phyloP scores from a whole-genome alignment of 2,797 vertebrate genomes.

The Helicolenus hilgendorfi region DNA sequence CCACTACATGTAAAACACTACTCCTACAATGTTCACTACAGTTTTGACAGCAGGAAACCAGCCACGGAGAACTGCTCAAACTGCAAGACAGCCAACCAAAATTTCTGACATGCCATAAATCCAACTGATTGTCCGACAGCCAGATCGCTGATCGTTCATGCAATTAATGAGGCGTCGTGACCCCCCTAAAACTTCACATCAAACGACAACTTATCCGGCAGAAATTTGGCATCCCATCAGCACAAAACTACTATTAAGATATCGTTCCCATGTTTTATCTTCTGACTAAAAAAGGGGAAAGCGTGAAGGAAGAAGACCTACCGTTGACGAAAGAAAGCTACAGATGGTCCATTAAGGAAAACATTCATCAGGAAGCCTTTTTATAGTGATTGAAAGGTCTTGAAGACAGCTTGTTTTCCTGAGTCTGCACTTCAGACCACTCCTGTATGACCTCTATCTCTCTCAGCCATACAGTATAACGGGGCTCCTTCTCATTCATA shows the following conservation, averaged over 20 bases:
- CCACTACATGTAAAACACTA: background rate
- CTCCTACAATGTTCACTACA: background rate
- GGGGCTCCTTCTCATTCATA: constrained; percentile 61
- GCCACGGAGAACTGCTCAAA: background rate
- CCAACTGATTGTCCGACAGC: background rate
- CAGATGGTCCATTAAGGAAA: constrained; percentile 39
- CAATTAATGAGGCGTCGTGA: background rate
- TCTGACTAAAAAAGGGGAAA: background rate
- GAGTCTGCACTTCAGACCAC: constrained; percentile 63
- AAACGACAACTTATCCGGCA: background rate
- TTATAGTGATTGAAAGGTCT: constrained; percentile 55
- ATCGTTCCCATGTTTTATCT: background rate
- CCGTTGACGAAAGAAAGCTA: background rate
- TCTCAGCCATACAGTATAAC: constrained; percentile 17
- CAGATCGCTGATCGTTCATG: background rate
- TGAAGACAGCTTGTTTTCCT: constrained; percentile 51
- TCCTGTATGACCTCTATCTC: constrained; percentile 49
- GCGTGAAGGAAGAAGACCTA: background rate
- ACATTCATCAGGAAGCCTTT: constrained; percentile 36
- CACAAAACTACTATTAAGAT: background rate
- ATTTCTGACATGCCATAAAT: background rate
- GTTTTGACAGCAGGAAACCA: background rate
- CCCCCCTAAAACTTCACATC: background rate
- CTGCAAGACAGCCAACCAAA: background rate
- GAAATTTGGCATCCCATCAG: background rate